Evolutionary conservation across 2,113 vertebrate species (phyloP).

Genomic region (Phoxinus phoxinus): DNA sequence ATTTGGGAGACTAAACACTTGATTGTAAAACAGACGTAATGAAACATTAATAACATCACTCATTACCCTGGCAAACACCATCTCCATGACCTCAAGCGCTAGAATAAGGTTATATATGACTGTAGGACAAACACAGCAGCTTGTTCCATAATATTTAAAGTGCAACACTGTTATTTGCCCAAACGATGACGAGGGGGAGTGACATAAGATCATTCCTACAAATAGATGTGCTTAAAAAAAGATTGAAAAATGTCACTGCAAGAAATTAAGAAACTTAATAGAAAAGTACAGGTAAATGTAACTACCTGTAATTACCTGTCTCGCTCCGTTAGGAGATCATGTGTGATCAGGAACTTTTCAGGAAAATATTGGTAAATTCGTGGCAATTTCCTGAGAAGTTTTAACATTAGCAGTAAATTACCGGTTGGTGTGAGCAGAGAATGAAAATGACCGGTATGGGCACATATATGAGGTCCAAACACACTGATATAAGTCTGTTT

Average conservation of each 20-base stretch:
- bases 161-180: not conserved
- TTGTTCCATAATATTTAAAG: conserved; percentile 68
- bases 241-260: not conserved
- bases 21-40: not conserved
- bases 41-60: not conserved
- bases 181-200: not conserved
- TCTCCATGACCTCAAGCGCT: not conserved
- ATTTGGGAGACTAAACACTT: conserved; percentile 13
- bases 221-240: not conserved
- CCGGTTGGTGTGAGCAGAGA: too few relatives aligned
- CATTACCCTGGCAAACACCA: not conserved
- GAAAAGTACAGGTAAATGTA: too few relatives aligned
- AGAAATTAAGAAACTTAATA: not conserved
- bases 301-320: too few relatives aligned
- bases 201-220: not conserved
- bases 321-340: too few relatives aligned
- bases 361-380: too few relatives aligned
- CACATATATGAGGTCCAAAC: too few relatives aligned
- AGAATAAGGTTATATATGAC: not conserved
- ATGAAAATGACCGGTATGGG: too few relatives aligned
- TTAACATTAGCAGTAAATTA: too few relatives aligned
- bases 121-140: conserved; percentile 59
- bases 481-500: too few relatives aligned
- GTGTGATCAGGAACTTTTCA: too few relatives aligned
- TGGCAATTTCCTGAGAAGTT: too few relatives aligned